Evolutionary conservation across 2,888 invertebrate species (phyloP), one percentile per base, ranked within the genome.

Genomic region (Drosophila mettleri): DNA sequence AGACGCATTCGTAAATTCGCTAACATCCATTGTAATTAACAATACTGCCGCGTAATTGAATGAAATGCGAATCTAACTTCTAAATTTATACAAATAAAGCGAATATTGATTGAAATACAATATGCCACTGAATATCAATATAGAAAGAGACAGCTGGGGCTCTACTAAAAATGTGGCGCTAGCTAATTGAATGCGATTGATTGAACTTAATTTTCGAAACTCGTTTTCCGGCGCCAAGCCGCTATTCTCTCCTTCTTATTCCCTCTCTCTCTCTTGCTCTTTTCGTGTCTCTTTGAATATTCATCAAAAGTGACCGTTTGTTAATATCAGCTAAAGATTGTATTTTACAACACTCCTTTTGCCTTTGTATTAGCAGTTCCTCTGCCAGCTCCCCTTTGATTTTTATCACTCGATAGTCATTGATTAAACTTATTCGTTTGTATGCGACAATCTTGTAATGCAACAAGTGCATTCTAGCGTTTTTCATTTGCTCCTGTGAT

Each of bases 161-260:
- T 31, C 8, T 48, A 20, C 22, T 34, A 49, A 8, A 52, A 16
- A 33, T 33, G 27, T 34, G 27, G 20, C 29, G 41, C 20, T 54
- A 66, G 65, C 55, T 8, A 67, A 76, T 71, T 60, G 61, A 76
- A 52, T 12, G 8, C 24, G 53, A 27, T 49, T 86, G 64, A 86
- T 80, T 86, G 81, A 81, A 51, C 75, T 86, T 69, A 71, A 81
- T 86, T 81, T 69, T 46, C 67, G 53, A 70, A 60, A 34, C 38
- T 16, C 7, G 12, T 10, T 24, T 43, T 16, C 14, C 12, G 33
- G 10, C 38, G 10, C 10, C 5, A 6, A n/a, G n/a, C n/a, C n/a
- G n/a, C n/a, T n/a, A n/a, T n/a, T n/a, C n/a, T n/a, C n/a, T n/a
- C n/a, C n/a, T n/a, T n/a, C n/a, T n/a, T n/a, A n/a, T n/a, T n/a